Base-by-base conservation (phyloP, 2,888 invertebrate species). In the Trichopoda pennipes region DNA sequence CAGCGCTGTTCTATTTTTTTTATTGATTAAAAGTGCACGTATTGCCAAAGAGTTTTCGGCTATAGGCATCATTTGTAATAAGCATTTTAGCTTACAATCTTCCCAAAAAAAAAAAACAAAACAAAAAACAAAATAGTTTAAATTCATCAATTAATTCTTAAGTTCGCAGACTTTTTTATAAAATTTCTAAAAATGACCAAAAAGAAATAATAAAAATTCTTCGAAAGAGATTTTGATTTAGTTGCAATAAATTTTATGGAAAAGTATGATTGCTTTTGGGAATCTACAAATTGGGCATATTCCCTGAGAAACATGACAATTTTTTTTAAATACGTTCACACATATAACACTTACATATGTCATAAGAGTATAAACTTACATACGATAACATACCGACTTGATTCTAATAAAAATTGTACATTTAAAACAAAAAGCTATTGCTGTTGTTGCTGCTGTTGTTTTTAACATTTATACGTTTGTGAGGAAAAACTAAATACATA, bases 381-480 rank as follows among this genome's bases (percentile, higher is more conserved):
- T 49, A 49, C 23, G 14, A 19, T 21, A 17, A 53, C 64, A 58
- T 64, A 64, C 75, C 66, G 53, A 74, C 61, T 69, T 74, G 61
- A 74, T 80, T 80, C 73, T 80, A 80, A 80, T 80, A 80, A 74
- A 77, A 80, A 69, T 73, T 74, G 61, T 61, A 74, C 79, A 80
- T 80, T 74, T 68, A 58, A 68, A 38, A 70, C 49, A 70, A 70
- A 70, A 70, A 35, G 47, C n/a, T n/a, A n/a, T 70, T 77, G 49
- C 44, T 32, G 42, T 53, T 44, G 10, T 53, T n/a, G 6, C 64
- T 77, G 49, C 44, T 32, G 42, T 53, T 44, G 10, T 53, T 68
- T 74, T 55, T 16, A 49, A 38, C 16, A 56, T 35, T 35, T 14
- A 23, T 12, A 49, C 3, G 23, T 32, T 56, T 28, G 47, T 35